Evolutionary conservation across 2,797 vertebrate species (phyloP).

Genomic region (Clarias fuscus): DNA sequence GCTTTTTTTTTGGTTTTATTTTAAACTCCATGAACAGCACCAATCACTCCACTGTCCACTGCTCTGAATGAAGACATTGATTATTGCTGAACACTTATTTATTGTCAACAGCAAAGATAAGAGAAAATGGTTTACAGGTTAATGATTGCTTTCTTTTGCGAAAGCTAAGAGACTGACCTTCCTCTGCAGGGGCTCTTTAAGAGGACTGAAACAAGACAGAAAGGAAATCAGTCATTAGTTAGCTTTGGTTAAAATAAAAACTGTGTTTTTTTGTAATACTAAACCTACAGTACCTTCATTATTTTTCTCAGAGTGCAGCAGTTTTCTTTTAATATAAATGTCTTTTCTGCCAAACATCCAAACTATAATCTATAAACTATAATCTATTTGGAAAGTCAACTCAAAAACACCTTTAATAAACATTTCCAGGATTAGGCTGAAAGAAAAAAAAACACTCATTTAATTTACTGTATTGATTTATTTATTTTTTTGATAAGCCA

Average conservation of each 20-base stretch:
- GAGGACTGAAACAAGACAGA: conserved; percentile 17
- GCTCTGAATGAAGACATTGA: background rate
- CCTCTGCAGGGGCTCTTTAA: conserved; percentile 22
- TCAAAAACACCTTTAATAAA: background rate
- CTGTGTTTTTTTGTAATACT: conserved; percentile 1
- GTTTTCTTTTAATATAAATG: background rate
- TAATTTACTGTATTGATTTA: background rate
- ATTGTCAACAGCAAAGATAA: conserved; percentile 14
- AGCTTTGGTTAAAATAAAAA: conserved; percentile 3
- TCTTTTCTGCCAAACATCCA: background rate
- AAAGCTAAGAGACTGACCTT: conserved; percentile 15
- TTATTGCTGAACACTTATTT: conserved; percentile 18
- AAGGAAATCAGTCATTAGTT: conserved; percentile 40
- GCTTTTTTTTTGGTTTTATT: background rate
- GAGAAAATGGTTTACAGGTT: conserved; percentile 22
- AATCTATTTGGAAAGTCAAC: background rate
- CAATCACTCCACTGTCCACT: background rate
- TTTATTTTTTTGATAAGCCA: background rate
- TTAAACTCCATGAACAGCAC: background rate
- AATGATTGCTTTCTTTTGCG: conserved; percentile 36
- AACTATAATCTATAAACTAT: background rate
- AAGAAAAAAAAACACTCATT: background rate
- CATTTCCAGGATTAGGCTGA: background rate
- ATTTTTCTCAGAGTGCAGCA: background rate
- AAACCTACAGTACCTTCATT: background rate